phyloP scores from a whole-genome alignment of 2,888 invertebrate species.

The Tiliacea aurago region DNA sequence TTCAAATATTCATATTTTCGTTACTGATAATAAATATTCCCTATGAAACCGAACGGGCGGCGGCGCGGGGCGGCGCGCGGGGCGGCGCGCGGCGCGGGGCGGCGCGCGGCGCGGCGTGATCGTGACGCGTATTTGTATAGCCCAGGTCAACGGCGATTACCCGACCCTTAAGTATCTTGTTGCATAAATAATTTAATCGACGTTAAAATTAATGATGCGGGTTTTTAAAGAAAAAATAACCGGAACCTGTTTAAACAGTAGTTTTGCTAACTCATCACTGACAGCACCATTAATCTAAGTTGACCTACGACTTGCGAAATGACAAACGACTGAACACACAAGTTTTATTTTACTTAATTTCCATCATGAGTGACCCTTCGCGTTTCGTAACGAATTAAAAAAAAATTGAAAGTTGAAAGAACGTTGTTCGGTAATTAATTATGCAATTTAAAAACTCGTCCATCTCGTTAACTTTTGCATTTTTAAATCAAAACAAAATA shows the following conservation, averaged over 20 bases:
- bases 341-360: constrained; percentile 38
- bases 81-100: too few species aligned
- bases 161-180: neutral
- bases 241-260: constrained; percentile 31
- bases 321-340: constrained; percentile 40
- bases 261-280: constrained; percentile 26
- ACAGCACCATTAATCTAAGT: constrained; percentile 39
- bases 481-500: constrained; percentile 64
- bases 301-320: constrained; percentile 44
- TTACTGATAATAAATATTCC: too few species aligned
- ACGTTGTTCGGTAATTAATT: constrained; percentile 45
- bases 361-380: constrained; percentile 28
- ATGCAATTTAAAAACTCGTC: constrained; percentile 40
- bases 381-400: constrained; percentile 33
- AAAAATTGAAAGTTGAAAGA: constrained; percentile 55
- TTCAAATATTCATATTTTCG: too few species aligned
- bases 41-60: too few species aligned
- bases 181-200: neutral
- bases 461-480: constrained; percentile 39
- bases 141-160: too few species aligned
- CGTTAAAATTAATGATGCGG: constrained; percentile 16
- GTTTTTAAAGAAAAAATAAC: neutral
- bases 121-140: too few species aligned
- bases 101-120: too few species aligned
- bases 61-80: too few species aligned